Base-by-base conservation (phyloP, 2,888 invertebrate species). In the Lysandra bellargus region DNA sequence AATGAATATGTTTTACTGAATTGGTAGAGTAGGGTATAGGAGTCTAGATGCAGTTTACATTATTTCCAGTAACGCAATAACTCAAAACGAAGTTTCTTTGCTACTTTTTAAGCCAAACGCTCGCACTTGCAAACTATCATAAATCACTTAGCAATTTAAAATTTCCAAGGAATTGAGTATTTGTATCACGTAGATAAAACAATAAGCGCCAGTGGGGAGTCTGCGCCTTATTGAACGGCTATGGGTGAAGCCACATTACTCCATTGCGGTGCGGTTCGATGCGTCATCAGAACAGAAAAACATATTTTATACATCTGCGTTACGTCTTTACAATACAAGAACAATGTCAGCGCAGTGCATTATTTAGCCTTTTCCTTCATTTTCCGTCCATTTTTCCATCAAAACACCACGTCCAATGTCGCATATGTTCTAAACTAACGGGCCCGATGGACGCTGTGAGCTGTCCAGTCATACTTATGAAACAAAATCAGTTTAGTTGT, bases 171-270 rank as follows among this genome's bases (percentile, higher is more conserved):
- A 37, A 69, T 37, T 37, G 69, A 69, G 14, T 74, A 74, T 74
- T 74, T 74, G 74, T 74, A 44, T 37, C 40, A 74, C 40, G 40
- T 14, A 53, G 76, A 53, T 30, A 53, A 76, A 76, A 76, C 76
- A 76, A 76, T 76, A 33, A 49, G 75, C 30, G 75, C 75, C 30
- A 33, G 9, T 14, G 14, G 57, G 53, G 53, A 57, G 76, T 44
- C 53, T 44, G 44, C 30, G 76, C 57, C 76, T 53, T 76, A 76
- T 76, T 74, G 79, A 61, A 49, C 69, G 61, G 79, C 61, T 79
- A 79, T 61, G 4, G 57, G 12, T 5, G 17, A 17, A 17, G 57
- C 57, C 57, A 57, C 57, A 57, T 57, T 14, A 4, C 14, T 14
- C 12, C 4, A 4, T 53, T 53, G 53, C 4, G 4, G 4, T 57